These are phyloP conservation scores for Cordilura impudica DNA, from an alignment of 2,888 invertebrate genomes.

Conservation along the genomic window DNA sequence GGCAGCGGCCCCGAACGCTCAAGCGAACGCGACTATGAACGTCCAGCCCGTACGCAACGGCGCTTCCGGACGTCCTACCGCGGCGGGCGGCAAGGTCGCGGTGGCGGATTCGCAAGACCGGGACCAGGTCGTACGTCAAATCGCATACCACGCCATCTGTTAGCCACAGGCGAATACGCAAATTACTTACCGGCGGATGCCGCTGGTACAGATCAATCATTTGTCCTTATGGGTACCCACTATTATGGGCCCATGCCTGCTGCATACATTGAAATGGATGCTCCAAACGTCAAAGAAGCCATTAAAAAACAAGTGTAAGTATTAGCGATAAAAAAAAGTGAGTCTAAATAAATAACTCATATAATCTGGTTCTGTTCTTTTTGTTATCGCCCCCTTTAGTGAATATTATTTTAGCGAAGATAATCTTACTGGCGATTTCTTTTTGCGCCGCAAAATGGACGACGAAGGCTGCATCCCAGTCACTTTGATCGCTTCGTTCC, in stretches of 20 bases:
- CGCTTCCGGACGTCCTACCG: slow-evolving; percentile 76
- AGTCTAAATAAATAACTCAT: too few relatives aligned
- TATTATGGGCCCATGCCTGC: slow-evolving; percentile 77
- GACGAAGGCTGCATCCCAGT: slow-evolving; percentile 95
- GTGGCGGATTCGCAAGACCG: slow-evolving; percentile 78
- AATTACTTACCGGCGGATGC: slow-evolving; percentile 73
- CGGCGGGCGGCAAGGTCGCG: slow-evolving; percentile 75
- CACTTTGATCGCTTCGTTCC: slow-evolving; percentile 96
- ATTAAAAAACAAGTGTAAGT: slow-evolving; percentile 95
- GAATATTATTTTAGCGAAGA: slow-evolving; percentile 99
- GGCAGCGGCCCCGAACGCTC: slow-evolving; percentile 71
- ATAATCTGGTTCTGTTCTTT: not conserved
- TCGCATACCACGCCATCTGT: slow-evolving; percentile 77
- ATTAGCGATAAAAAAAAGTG: too few relatives aligned
- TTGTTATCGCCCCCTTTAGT: slow-evolving; percentile 80
- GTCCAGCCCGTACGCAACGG: slow-evolving; percentile 71
- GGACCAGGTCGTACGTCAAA: slow-evolving; percentile 77
- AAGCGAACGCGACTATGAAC: slow-evolving; percentile 64
- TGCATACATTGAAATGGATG: slow-evolving; percentile 77
- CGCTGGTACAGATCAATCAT: slow-evolving; percentile 74
- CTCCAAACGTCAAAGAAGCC: slow-evolving; percentile 86
- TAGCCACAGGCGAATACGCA: slow-evolving; percentile 74
- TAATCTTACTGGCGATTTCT: slow-evolving; percentile 96
- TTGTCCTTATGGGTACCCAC: slow-evolving; percentile 77
- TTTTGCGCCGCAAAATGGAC: slow-evolving; percentile 97